Evolutionary conservation across 2,888 invertebrate species (phyloP).

Genomic region (Eupeodes luniger): DNA sequence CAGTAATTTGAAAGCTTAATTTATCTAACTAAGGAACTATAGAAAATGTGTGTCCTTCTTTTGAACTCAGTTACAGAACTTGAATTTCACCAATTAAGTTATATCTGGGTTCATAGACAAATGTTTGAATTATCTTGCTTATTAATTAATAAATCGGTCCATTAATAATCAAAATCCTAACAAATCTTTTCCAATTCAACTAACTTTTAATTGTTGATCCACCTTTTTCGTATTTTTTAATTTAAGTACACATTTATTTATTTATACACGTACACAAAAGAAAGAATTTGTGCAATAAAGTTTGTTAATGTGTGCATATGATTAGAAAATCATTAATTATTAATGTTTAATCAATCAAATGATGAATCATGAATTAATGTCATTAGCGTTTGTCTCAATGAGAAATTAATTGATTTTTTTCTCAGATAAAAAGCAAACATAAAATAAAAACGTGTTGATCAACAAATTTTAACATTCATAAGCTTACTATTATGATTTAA

Average conservation of each 20-base stretch:
- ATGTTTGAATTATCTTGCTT: too few species aligned
- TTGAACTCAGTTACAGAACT: too few species aligned
- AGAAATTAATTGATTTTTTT: conserved; percentile 23
- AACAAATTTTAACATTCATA: neutral
- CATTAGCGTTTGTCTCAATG: neutral
- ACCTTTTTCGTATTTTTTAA: neutral
- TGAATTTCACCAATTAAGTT: too few species aligned
- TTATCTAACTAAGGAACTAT: too few species aligned
- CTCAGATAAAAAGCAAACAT: neutral
- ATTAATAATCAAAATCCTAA: too few species aligned
- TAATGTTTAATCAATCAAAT: conserved; percentile 18
- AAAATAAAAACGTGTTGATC: neutral
- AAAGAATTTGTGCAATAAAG: neutral
- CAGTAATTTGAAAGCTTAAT: too few species aligned
- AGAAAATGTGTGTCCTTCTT: too few species aligned
- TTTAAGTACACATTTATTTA: neutral
- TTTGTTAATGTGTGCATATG: neutral
- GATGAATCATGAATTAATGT: conserved; percentile 12
- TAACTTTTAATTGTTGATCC: neutral
- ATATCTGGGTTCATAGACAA: too few species aligned
- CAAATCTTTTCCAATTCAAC: neutral
- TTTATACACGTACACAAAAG: neutral
- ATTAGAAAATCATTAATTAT: conserved; percentile 4
- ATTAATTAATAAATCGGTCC: too few species aligned
- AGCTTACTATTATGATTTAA: too few species aligned